Evolutionary conservation across 2,797 vertebrate species (phyloP).

Genomic region (Ceryle rudis): DNA sequence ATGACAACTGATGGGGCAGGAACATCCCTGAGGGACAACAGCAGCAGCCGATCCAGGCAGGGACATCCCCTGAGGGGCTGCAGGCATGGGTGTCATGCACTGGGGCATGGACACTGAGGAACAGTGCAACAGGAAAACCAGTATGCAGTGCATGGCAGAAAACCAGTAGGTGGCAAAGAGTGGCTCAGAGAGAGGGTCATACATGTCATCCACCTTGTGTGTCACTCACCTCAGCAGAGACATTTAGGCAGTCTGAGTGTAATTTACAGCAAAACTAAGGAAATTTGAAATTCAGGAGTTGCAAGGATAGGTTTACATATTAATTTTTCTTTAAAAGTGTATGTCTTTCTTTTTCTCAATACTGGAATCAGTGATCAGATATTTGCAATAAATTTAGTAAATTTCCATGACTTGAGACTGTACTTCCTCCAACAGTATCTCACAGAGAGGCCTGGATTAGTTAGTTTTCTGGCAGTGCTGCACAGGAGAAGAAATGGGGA

Average conservation of each 20-base stretch:
- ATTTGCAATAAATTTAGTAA: not conserved
- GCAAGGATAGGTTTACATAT: not conserved
- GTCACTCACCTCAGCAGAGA: accelerated
- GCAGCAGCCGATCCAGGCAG: not conserved
- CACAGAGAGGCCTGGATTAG: not conserved
- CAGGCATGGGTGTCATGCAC: accelerated
- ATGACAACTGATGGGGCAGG: not conserved
- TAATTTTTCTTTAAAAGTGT: not conserved
- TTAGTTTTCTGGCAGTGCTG: not conserved
- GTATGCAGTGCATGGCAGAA: not conserved
- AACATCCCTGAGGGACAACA: not conserved
- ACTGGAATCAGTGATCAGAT: not conserved
- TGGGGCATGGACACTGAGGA: not conserved
- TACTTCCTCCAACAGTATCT: not conserved
- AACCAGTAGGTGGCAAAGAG: not conserved
- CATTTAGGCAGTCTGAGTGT: not conserved
- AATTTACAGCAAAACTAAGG: not conserved
- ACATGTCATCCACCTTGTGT: accelerated
- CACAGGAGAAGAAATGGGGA: not conserved
- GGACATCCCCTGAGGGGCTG: not conserved
- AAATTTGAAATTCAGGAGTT: not conserved
- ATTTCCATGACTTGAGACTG: not conserved
- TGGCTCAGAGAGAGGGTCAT: not conserved
- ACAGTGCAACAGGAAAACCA: not conserved
- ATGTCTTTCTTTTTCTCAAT: not conserved